phyloP scores from a whole-genome alignment of 2,113 vertebrate genomes.

The Electrona antarctica region DNA sequence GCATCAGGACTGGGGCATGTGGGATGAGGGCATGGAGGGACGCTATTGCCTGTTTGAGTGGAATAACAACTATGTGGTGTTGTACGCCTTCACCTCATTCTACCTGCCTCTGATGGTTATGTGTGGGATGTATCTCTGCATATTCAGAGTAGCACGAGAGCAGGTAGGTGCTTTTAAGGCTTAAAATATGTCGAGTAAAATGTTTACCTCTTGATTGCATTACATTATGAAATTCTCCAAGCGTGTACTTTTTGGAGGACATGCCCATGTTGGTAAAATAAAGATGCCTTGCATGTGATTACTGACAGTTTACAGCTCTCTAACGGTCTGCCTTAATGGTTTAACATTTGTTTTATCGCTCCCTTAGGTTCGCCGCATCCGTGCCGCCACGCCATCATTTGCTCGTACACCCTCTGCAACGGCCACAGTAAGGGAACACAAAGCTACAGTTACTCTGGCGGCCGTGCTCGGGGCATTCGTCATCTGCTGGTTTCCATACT shows the following conservation, averaged over 20 bases:
- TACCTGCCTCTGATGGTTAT: conserved; percentile 90
- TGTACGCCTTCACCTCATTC: conserved; percentile 84
- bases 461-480: conserved; percentile 91
- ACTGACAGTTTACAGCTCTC: too few species aligned
- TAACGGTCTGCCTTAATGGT: not conserved
- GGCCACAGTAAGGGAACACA: conserved; percentile 86
- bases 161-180: conserved; percentile 64
- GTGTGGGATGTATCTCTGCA: conserved; percentile 90
- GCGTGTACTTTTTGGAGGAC: not conserved
- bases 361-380: conserved; percentile 72
- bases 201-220: not conserved
- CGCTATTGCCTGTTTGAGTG: conserved; percentile 85
- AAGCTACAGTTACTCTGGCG: conserved; percentile 89
- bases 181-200: not conserved
- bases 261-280: not conserved
- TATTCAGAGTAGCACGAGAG: conserved; percentile 89
- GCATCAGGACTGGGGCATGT: conserved; percentile 59
- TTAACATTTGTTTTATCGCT: conserved; percentile 14
- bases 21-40: conserved; percentile 51
- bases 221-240: not conserved
- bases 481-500: conserved; percentile 95
- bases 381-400: conserved; percentile 69
- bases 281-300: not conserved
- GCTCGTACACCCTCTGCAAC: conserved; percentile 58
- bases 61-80: conserved; percentile 84